Evolutionary conservation across 2,113 vertebrate genomes (phyloP), one percentile per base, ranked within the genome.

Genomic region (Perca fluviatilis): DNA sequence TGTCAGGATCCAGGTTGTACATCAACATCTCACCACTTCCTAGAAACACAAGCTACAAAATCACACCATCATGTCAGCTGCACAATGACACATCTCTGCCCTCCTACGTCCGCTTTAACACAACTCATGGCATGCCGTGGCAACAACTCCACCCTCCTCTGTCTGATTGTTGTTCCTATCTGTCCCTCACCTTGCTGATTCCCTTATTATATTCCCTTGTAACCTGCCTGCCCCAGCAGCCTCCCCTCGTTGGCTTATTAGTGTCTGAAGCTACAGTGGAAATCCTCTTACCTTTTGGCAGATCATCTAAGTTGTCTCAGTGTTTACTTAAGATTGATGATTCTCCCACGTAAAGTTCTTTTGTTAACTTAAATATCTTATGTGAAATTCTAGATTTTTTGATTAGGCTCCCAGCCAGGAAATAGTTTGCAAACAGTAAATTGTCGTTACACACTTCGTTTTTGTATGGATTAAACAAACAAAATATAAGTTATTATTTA

Each of bases 241-340:
- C 81, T 73, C 66, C 71, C 58, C 74, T 60, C 49, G 21, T 78
- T 58, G 74, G 80, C 64, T 79, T 61, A 62, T 84, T 84, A 78
- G 64, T 33, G 60, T 50, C 58, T 54, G 57, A 66, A 56, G 53
- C 54, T 15, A 25, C 49, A 40, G 60, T 30, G 43, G 60, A 62
- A 83, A 79, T 67, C 76, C 46, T 72, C 23, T 70, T 36, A 12
- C 30, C 49, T 83, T 64, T 67, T 62, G 27, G 64, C 68, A 60
- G 25, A 61, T 80, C n/a, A 68, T 60, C 54, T 56, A 12, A 77
- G 54, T 63, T 33, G 4, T 47, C 25, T 19, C 21, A 25, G 54
- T 54, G 15, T 11, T 47, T 21, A 10, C 25, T 21, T 6, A 40
- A 62, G 10, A n/a, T 13, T 13, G 19, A 43, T 11, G 2, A 47